Percentiles rank a stretch among this genome's conserved stretches.
These are phyloP conservation scores for Lutraria lutraria DNA, from an alignment of 2,888 invertebrate species.

Conservation along the genomic window DNA sequence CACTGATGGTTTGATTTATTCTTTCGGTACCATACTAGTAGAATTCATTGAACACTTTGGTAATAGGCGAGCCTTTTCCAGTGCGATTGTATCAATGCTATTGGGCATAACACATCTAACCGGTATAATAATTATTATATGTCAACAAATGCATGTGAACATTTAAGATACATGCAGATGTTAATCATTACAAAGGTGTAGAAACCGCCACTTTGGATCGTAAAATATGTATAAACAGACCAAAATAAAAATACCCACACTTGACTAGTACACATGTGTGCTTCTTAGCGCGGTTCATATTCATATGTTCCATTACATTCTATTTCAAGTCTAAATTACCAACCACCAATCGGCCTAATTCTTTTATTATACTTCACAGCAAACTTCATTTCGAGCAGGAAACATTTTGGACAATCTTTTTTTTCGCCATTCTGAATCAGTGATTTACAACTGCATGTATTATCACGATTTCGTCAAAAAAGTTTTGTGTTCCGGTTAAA, in stretches of 20 bases:
- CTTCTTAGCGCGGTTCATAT: no score
- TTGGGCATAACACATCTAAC: slow-evolving; percentile 17
- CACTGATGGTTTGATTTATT: slow-evolving; percentile 98
- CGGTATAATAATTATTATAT: neutral
- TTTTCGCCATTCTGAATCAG: neutral
- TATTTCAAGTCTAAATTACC: no score
- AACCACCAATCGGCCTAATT: no score
- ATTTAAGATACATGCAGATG: neutral
- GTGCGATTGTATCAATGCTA: slow-evolving; percentile 60
- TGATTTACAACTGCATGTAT: neutral
- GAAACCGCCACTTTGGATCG: neutral
- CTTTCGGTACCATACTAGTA: slow-evolving; percentile 90
- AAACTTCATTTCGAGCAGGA: no score
- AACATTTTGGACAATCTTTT: neutral
- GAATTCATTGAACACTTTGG: slow-evolving; percentile 64
- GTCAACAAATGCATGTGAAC: neutral
- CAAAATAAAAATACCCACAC: neutral
- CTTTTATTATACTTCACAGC: no score
- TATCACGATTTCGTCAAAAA: neutral
- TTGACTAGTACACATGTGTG: neutral
- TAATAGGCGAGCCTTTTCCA: slow-evolving; percentile 56
- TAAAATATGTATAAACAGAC: neutral
- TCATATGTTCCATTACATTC: no score
- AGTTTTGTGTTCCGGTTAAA: neutral
- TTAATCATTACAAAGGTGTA: neutral